Base-by-base conservation (phyloP, 2,797 vertebrate genomes). In the Anolis apletophallus region DNA sequence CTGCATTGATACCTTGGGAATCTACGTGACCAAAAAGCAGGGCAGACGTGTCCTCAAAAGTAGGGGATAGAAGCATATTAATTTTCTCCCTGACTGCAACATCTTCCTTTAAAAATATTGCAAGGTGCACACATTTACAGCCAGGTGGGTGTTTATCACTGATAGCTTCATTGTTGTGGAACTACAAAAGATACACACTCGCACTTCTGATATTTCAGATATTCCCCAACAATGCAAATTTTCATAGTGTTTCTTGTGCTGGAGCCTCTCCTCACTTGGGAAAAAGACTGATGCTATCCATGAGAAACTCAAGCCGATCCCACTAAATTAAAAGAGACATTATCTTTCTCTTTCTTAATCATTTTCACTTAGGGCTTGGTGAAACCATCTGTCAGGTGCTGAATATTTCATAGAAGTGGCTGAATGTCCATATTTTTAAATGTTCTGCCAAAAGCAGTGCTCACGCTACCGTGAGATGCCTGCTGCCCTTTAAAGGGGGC, bases 351-450 rank as follows among this genome's bases (percentile, higher is more conserved):
- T 85, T 68, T 46, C 72, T 89, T 87, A 92, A 93, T 88, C 84
- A 88, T 76, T 89, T 88, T 81, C 36, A 80, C 85, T 93, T 89
- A 90, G 89, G 36, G 89, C 32, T 52, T 55, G 79, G 81, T 7
- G 75, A 91, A 93, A 71, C 32, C 87, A 88, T 88, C 82, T 92
- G 89, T 84, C 87, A 71, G 32, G 4, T 52, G 40, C 26, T 91
- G 91, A 91, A 84, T 90, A 88, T 91, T 92, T 93, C 32, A 88
- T 88, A 80, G 0, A 64, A 34, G 83, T 5, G 23, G 75, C 55
- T 61, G 64, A 0, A 61, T 0, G 12, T 3, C 54, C 68, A 84
- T 72, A 32, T 80, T 74, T 92, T 72, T 71, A 89, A 81, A 75
- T 0, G 1, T 21, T 81, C 0, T 0, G 85, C 71, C 50, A 83